A percentile compares a stretch with the other conserved stretches of the same genome.
Evolutionary conservation across 2,797 vertebrate species (phyloP).

Genomic region (Microctenopoma steveboyesi): DNA sequence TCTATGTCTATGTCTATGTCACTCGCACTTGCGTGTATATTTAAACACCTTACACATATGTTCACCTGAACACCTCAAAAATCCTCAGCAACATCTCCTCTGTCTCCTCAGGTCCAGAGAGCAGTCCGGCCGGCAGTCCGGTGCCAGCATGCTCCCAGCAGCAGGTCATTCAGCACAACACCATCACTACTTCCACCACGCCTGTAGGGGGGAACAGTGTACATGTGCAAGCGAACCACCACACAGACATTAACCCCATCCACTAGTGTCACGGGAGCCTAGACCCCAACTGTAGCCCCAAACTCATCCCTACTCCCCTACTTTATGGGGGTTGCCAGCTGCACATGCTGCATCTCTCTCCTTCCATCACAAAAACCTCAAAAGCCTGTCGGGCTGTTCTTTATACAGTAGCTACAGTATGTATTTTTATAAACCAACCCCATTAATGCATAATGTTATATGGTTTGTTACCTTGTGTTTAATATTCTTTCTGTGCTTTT

Average conservation of each 20-base stretch:
- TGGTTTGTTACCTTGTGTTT: constrained; percentile 81
- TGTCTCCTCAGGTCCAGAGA: constrained; percentile 92
- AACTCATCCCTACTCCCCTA: constrained; percentile 36
- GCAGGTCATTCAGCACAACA: constrained; percentile 99
- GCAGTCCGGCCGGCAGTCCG: constrained; percentile 94
- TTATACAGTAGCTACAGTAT: constrained; percentile 79
- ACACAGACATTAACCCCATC: constrained; percentile 98
- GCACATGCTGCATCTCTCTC: constrained; percentile 47
- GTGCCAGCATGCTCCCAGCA: constrained; percentile 93
- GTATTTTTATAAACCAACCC: constrained; percentile 81
- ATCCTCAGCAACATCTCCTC: constrained; percentile 47
- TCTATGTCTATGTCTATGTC: not conserved
- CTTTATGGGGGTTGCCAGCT: constrained; percentile 61
- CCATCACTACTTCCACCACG: constrained; percentile 97
- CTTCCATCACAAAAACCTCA: constrained; percentile 82
- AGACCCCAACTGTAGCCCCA: constrained; percentile 28
- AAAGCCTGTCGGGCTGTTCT: constrained; percentile 86
- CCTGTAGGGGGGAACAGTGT: constrained; percentile 89
- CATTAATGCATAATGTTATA: constrained; percentile 69
- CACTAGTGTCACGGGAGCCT: constrained; percentile 86
- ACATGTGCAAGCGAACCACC: constrained; percentile 93
- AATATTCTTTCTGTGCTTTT: constrained; percentile 62
- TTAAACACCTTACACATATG: not conserved
- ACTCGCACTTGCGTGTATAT: constrained; percentile 2
- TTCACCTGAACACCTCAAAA: not conserved